Conservation (phyloP, 2,113 vertebrate species). For the Campylomormyrus numenius region DNA sequence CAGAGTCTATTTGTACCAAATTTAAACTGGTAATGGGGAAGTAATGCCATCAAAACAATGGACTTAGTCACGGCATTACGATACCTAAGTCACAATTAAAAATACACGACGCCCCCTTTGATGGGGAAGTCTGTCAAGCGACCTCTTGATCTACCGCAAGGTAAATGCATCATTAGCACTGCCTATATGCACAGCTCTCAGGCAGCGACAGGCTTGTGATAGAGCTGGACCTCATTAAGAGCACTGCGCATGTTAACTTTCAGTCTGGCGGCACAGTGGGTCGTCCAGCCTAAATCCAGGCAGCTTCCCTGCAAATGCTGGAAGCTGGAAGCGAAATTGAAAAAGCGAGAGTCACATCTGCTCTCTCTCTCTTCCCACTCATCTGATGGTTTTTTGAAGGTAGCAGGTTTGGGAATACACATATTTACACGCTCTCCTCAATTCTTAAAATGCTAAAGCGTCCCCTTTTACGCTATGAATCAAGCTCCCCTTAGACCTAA, state of each 20-base stretch:
- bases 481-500: background rate
- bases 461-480: background rate
- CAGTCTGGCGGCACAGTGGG: constrained; percentile 15
- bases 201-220: background rate
- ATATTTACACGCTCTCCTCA: background rate
- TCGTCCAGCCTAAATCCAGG: background rate
- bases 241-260: background rate
- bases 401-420: background rate
- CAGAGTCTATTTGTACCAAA: background rate
- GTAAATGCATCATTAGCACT: background rate
- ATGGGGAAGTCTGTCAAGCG: background rate
- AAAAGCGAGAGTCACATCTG: background rate
- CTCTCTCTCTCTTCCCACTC: background rate
- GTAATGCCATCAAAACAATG: background rate
- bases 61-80: background rate
- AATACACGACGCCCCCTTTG: background rate
- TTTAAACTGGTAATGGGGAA: background rate
- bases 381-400: background rate
- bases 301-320: constrained; percentile 3
- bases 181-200: background rate
- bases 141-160: background rate
- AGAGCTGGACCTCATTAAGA: constrained; percentile 18
- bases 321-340: background rate
- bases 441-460: background rate
- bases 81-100: background rate